Conservation (phyloP, 2,888 invertebrate genomes). For the Drosophila percnosoma region DNA sequence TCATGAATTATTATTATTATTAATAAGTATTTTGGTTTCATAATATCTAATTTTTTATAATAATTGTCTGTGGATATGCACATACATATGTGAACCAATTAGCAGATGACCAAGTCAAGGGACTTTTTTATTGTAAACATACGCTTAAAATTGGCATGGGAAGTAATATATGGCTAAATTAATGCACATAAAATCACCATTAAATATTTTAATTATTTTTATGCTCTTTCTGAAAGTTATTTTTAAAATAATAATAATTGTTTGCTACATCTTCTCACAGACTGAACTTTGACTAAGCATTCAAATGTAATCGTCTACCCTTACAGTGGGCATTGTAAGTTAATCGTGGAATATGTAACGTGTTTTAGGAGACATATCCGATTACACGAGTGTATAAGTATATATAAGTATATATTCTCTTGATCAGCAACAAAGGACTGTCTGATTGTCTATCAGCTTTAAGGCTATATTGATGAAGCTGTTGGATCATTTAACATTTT, state of each 20-base stretch:
- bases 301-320: neutral
- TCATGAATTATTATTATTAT: neutral
- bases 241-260: neutral
- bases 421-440: neutral
- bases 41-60: neutral
- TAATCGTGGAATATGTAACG: neutral
- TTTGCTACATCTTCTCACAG: neutral
- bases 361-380: neutral
- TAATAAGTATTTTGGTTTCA: neutral
- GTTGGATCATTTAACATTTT: neutral
- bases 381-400: too few species aligned
- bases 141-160: constrained; percentile 6
- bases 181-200: neutral
- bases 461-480: neutral
- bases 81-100: neutral
- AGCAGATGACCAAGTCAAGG: constrained; percentile 20
- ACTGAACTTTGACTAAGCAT: neutral
- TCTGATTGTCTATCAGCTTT: neutral
- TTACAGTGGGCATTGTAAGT: neutral
- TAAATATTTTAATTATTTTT: neutral
- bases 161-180: neutral
- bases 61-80: neutral
- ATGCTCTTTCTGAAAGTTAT: neutral
- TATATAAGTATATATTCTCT: neutral
- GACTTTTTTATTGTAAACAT: constrained; percentile 13